Conservation (phyloP, 2,797 vertebrate genomes). For the Vultur gryphus region DNA sequence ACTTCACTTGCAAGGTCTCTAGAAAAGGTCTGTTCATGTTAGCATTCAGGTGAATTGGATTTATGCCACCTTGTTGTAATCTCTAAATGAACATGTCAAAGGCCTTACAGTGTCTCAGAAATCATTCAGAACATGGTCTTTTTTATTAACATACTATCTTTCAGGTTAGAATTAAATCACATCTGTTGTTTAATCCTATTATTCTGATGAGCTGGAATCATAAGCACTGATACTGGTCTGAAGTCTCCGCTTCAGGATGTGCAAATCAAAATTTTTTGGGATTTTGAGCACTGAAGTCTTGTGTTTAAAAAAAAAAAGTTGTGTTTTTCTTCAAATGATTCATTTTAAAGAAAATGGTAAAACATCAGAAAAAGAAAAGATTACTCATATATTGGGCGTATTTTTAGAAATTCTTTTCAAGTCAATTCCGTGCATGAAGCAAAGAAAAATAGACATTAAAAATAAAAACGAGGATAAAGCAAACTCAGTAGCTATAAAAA, state of each 20-base stretch:
- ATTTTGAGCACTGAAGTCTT: not conserved
- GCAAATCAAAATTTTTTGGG: not conserved
- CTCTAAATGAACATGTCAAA: conserved; percentile 69
- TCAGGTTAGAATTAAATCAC: conserved; percentile 61
- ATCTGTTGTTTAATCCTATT: conserved; percentile 37
- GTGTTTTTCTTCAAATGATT: not conserved
- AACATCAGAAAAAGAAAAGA: not conserved
- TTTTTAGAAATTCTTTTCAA: conserved; percentile 23
- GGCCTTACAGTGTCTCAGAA: conserved; percentile 59
- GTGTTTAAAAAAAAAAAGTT: not conserved
- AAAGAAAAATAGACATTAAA: conserved; percentile 13
- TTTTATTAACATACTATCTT: conserved; percentile 40
- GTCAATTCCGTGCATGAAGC: not conserved
- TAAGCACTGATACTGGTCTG: not conserved
- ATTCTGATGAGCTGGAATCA: not conserved
- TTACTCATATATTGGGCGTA: not conserved
- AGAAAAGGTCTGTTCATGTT: conserved; percentile 54
- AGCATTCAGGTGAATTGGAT: conserved; percentile 61
- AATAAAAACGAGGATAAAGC: conserved; percentile 31
- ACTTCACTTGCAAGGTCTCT: conserved; percentile 47
- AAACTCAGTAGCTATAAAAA: conserved; percentile 36
- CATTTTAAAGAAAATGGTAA: not conserved
- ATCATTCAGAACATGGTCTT: conserved; percentile 55
- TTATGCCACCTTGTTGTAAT: conserved; percentile 60
- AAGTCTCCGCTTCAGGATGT: conserved; percentile 3